Conservation (phyloP, 1,140 invertebrate genomes). For the Homarus americanus region DNA sequence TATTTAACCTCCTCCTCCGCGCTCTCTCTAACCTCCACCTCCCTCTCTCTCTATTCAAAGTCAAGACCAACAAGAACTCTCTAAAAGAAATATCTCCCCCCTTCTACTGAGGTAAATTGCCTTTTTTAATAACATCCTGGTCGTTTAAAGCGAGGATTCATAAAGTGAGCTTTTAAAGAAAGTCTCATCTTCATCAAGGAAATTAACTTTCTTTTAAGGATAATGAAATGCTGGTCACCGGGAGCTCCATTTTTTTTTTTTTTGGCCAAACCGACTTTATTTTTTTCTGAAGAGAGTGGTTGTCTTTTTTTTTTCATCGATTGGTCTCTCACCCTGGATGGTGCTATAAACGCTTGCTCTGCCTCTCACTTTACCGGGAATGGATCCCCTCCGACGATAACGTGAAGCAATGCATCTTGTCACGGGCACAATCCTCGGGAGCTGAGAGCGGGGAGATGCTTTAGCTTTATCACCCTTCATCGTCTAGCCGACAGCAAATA, state of each 20-base stretch:
- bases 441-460: background rate
- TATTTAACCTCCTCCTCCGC: too few relatives aligned
- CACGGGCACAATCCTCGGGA: background rate
- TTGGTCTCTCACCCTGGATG: too few relatives aligned
- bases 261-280: background rate
- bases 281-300: background rate
- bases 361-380: background rate
- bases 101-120: background rate
- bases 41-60: too few relatives aligned
- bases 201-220: conserved; percentile 13
- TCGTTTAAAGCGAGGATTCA: background rate
- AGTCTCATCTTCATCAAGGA: background rate
- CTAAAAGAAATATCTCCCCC: too few relatives aligned
- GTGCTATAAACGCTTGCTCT: background rate
- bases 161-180: background rate
- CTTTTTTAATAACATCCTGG: background rate
- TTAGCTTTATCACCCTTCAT: background rate
- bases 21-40: too few relatives aligned
- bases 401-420: background rate
- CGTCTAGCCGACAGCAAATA: background rate
- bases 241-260: background rate
- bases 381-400: background rate
- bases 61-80: too few relatives aligned
- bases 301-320: background rate
- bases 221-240: background rate